Percentiles rank a stretch among this genome's conserved stretches.
These are phyloP conservation scores for Diplodus sargus DNA, from an alignment of 2,797 vertebrate genomes.

Conservation along the genomic window DNA sequence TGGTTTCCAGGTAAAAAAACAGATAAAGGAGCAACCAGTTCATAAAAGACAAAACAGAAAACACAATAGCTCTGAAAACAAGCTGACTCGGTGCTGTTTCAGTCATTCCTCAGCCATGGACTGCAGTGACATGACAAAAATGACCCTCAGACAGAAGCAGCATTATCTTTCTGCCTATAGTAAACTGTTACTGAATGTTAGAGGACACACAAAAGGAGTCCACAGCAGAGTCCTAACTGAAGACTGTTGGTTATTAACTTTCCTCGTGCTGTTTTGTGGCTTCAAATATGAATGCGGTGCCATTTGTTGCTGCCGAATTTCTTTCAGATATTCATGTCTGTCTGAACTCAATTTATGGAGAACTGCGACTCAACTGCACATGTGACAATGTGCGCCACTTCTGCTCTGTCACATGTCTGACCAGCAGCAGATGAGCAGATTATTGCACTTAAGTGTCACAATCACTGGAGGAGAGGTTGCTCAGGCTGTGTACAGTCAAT, in stretches of 20 bases:
- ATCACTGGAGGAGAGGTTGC: background rate
- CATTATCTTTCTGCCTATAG: background rate
- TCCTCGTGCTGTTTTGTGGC: background rate
- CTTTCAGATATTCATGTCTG: background rate
- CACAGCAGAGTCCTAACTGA: conserved; percentile 4
- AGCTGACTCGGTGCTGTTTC: background rate
- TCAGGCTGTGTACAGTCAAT: conserved; percentile 6
- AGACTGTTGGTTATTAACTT: background rate
- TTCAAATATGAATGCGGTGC: background rate
- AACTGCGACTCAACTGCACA: background rate
- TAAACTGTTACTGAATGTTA: background rate
- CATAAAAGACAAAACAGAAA: conserved; percentile 2
- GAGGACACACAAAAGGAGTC: background rate
- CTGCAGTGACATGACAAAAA: background rate
- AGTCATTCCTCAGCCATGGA: background rate
- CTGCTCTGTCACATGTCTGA: background rate
- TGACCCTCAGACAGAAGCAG: background rate
- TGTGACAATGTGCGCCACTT: background rate
- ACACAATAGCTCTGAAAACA: conserved; percentile 1
- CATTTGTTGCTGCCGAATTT: background rate
- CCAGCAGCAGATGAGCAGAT: background rate
- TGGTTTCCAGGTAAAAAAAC: background rate
- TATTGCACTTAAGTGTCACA: background rate
- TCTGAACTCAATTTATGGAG: background rate
- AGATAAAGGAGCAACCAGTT: background rate